A percentile compares a stretch with the other conserved stretches of the same genome.
phyloP scores from a whole-genome alignment of 2,888 invertebrate genomes.

The Protophormia terraenovae region DNA sequence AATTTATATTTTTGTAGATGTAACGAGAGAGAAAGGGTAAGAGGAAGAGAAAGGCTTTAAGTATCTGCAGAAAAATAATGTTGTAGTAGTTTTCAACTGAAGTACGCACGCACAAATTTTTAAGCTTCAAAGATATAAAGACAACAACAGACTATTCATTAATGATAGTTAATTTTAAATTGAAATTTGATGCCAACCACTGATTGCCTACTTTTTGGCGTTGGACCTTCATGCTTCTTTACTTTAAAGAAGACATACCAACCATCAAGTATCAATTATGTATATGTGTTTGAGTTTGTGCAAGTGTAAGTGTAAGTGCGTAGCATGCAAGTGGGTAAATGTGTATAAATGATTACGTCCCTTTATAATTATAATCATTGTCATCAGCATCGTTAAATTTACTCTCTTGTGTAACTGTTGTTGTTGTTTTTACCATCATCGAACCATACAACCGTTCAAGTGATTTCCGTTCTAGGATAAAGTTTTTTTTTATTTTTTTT shows the following conservation, averaged over 20 bases:
- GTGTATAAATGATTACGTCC: conserved; percentile 13
- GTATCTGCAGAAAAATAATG: background rate
- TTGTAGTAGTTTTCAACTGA: background rate
- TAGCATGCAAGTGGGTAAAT: background rate
- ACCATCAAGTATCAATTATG: background rate
- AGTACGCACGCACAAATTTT: too few relatives aligned
- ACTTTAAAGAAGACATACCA: background rate
- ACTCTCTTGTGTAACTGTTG: background rate
- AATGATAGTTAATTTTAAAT: conserved; percentile 58
- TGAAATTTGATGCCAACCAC: conserved; percentile 45
- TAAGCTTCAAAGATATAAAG: background rate
- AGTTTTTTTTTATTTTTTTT: background rate
- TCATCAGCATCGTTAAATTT: background rate
- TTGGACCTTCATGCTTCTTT: background rate
- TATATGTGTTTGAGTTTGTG: background rate
- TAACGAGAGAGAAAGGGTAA: too few relatives aligned
- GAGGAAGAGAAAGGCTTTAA: background rate
- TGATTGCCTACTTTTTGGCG: conserved; percentile 49
- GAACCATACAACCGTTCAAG: conserved; percentile 46
- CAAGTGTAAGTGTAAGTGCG: background rate
- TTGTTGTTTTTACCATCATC: conserved; percentile 31
- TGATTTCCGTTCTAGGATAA: conserved; percentile 44
- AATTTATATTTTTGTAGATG: too few relatives aligned
- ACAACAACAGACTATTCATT: conserved; percentile 29
- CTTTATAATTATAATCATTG: conserved; percentile 27